phyloP scores from a whole-genome alignment of 2,113 vertebrate species.

The Sporophila hypoxantha region DNA sequence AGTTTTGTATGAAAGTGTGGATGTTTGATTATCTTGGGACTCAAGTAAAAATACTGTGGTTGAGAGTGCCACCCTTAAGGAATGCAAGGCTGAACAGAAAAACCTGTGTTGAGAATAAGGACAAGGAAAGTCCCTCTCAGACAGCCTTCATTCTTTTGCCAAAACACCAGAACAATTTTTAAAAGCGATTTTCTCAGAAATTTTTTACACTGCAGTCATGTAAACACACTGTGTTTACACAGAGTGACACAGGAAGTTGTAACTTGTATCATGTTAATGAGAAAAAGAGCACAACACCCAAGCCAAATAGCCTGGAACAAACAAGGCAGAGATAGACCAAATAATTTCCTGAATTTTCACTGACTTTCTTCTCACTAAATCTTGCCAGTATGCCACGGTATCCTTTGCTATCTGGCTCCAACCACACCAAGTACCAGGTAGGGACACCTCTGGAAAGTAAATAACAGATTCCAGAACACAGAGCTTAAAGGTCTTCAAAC shows the following conservation, averaged over 20 bases:
- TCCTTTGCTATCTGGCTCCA: background rate
- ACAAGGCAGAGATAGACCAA: background rate
- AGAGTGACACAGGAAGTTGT: background rate
- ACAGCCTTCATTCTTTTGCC: background rate
- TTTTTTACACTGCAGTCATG: background rate
- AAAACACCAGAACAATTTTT: background rate
- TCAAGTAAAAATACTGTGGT: background rate
- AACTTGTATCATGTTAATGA: background rate
- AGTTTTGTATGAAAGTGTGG: background rate
- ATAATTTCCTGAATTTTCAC: background rate
- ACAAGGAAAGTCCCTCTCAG: background rate
- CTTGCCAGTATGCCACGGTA: background rate
- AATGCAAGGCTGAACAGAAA: background rate
- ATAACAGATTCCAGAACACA: background rate
- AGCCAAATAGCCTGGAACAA: background rate
- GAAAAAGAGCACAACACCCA: background rate
- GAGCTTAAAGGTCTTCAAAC: background rate
- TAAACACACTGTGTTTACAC: background rate
- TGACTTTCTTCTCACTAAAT: background rate
- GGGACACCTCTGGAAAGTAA: background rate
- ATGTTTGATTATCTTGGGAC: background rate
- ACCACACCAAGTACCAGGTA: background rate
- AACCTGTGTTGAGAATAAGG: background rate
- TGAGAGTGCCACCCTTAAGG: background rate
- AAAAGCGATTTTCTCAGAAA: background rate